Percentiles rank a stretch among this genome's conserved stretches.
These are phyloP conservation scores for Hololepta plana DNA, from an alignment of 2,888 invertebrate species.

Conservation along the genomic window DNA sequence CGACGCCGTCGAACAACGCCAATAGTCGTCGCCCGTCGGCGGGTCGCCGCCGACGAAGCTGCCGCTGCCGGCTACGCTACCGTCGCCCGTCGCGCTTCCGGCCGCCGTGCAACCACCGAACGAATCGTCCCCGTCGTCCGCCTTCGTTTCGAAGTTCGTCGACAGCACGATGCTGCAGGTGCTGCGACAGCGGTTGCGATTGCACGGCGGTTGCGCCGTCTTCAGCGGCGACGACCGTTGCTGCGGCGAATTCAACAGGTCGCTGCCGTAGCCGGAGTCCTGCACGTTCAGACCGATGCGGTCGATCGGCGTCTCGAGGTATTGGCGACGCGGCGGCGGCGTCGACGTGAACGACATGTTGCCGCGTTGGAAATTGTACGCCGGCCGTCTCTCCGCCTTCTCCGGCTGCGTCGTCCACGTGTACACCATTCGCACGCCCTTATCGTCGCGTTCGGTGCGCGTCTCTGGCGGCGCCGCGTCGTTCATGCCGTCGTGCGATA, in stretches of 20 bases:
- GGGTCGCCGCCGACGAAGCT: too few relatives aligned
- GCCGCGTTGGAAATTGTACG: constrained; percentile 31
- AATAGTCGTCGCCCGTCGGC: too few relatives aligned
- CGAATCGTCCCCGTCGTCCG: constrained; percentile 13
- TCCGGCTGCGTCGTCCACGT: constrained; percentile 27
- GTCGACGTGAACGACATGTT: constrained; percentile 34
- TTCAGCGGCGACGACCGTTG: constrained; percentile 16
- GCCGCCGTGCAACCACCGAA: constrained; percentile 19
- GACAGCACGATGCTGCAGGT: constrained; percentile 50
- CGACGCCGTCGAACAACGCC: too few relatives aligned
- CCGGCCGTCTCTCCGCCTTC: constrained; percentile 6
- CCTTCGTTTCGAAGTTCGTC: constrained; percentile 24
- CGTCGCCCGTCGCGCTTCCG: constrained; percentile 12
- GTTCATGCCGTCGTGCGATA: constrained; percentile 29
- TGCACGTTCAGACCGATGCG: constrained; percentile 7
- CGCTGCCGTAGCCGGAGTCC: constrained; percentile 33
- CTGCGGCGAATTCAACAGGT: constrained; percentile 24
- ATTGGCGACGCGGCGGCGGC: constrained; percentile 20
- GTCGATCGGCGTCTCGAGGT: constrained; percentile 5
- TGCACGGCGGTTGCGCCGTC: constrained; percentile 22
- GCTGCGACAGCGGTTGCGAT: constrained; percentile 40
- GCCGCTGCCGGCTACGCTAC: too few relatives aligned
- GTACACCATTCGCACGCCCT: constrained; percentile 34
- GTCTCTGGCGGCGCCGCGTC: constrained; percentile 24
- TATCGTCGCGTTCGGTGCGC: constrained; percentile 26